Percentiles rank a stretch among this genome's conserved stretches.
These are phyloP conservation scores for Elachura formosa DNA, from an alignment of 2,113 vertebrate genomes.

Conservation along the genomic window DNA sequence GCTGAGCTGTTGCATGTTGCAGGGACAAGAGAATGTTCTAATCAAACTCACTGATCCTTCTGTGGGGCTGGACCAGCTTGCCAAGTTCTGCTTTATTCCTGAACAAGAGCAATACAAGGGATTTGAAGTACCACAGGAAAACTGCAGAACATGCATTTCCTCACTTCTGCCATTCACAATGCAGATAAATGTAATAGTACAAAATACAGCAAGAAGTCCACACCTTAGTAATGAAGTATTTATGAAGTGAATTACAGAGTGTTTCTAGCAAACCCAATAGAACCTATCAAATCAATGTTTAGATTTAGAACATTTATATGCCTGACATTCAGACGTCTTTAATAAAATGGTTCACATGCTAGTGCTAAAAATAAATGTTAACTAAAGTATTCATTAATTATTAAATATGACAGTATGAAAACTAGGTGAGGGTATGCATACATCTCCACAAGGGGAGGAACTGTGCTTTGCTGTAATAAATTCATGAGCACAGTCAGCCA, in stretches of 20 bases:
- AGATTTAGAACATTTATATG: not conserved
- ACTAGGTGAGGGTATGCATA: not conserved
- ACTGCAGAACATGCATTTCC: not conserved
- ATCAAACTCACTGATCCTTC: not conserved
- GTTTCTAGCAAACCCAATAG: not conserved
- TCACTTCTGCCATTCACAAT: not conserved
- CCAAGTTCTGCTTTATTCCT: not conserved
- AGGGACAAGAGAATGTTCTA: not conserved
- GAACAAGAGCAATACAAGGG: not conserved
- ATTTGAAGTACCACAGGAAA: not conserved
- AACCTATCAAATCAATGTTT: not conserved
- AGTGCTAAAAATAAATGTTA: not conserved
- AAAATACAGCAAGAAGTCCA: not conserved
- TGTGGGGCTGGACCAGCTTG: not conserved
- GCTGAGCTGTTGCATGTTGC: not conserved
- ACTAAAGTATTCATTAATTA: not conserved
- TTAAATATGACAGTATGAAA: not conserved
- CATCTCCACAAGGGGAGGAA: not conserved
- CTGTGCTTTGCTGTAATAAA: not conserved
- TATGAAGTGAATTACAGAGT: not conserved
- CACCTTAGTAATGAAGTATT: not conserved
- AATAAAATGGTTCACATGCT: not conserved
- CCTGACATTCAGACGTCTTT: not conserved
- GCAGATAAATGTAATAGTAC: not conserved
- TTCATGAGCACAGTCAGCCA: not conserved